Conservation (phyloP, 2,113 vertebrate species). For the Chloropsis cyanopogon region DNA sequence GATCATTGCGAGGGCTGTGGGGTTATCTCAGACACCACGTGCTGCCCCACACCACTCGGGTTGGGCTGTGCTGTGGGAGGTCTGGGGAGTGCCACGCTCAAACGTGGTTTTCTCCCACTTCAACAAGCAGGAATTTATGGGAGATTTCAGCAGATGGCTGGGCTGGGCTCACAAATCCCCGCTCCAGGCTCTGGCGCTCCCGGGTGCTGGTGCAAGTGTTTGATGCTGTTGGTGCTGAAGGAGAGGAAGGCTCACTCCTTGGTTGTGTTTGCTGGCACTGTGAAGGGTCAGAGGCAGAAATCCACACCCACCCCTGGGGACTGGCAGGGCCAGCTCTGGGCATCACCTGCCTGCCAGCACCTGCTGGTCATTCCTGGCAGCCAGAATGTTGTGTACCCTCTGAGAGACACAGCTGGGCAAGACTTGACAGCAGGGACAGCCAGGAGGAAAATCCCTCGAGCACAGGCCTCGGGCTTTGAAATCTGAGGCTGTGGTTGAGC, state of each 20-base stretch:
- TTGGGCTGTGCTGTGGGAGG: neutral
- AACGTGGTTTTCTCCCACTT: rapidly evolving
- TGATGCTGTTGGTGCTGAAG: neutral
- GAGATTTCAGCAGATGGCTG: neutral
- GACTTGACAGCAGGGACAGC: neutral
- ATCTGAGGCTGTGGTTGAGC: neutral
- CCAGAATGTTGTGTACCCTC: neutral
- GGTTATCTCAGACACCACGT: neutral
- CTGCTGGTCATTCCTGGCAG: neutral
- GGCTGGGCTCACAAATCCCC: neutral
- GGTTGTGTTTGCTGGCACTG: neutral
- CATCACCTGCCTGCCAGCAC: neutral
- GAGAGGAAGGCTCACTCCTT: neutral
- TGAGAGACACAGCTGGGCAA: neutral
- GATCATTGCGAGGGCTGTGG: neutral
- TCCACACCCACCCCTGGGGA: neutral
- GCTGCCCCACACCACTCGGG: neutral
- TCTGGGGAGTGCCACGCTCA: rapidly evolving
- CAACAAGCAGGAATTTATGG: neutral
- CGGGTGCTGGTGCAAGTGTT: rapidly evolving
- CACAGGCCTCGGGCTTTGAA: neutral
- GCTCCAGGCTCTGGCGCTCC: neutral
- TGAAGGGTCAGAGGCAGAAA: neutral
- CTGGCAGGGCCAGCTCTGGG: neutral
- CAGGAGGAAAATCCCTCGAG: neutral